Evolutionary conservation across 2,797 vertebrate genomes (phyloP), one percentile per base, ranked within the genome.

Genomic region (Euphonia xanthogaster): DNA sequence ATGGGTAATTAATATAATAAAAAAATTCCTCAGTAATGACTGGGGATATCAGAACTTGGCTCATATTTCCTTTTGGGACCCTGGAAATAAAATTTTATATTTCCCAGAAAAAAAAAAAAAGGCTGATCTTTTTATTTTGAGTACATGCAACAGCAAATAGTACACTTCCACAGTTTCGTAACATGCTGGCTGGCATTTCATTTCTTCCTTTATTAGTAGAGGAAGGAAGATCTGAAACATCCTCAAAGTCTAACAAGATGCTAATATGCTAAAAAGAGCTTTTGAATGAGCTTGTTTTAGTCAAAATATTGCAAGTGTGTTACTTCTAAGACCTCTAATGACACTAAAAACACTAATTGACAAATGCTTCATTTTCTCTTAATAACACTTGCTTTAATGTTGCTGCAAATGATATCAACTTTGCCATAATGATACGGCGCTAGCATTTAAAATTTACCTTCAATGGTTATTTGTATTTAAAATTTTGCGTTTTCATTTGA

Each of bases 321-420:
- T 94, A 88, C 93, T 93, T 93, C 61, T 35, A 61, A 77, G 84
- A 80, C 75, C 85, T 94, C 86, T 72, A 65, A 71, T 83, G 61
- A 60, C 58, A 67, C 63, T 94, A 65, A 88, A 96, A 91, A 42
- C 54, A n/a, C 72, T 93, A 79, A 65, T 57, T 97, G 94, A 92
- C 61, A 91, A 96, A 94, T 77, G 85, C 30, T 24, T 92, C 61
- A 67, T 91, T 96, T 94, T 95, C 81, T 85, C 40, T 89, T 94
- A 88, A 85, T 76, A 94, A 68, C 85, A 68, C 68, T 94, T 77
- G 61, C 72, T 94, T 91, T 90, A 92, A 87, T 78, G 63, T 75
- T 84, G 62, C 83, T 78, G 75, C 67, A 92, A 97, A 89, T 82
- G 24, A 33, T 55, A 71, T 57, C 78, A 91, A 51, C 60, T 94